Base-by-base conservation (phyloP, 2,113 vertebrate genomes). In the Gnathonemus longibarbis region DNA sequence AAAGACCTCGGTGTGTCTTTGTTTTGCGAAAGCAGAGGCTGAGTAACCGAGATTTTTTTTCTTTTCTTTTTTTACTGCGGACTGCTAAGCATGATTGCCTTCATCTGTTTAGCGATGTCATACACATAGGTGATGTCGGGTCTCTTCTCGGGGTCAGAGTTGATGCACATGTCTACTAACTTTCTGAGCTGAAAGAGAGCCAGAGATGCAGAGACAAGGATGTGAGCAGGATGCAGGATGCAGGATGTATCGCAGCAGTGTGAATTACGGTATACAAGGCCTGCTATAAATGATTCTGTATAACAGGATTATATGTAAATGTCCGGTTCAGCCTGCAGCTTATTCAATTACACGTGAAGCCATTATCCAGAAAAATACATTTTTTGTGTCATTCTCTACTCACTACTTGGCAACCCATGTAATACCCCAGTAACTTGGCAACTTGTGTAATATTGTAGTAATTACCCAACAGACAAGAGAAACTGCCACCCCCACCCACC, bases 131-230 rank as follows among this genome's bases (percentile, higher is more conserved):
- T 92, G 93, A 99, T 95, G 93, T 99, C 98, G 35, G 98, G 98
- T 93, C 98, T 97, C 96, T 97, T 98, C 96, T 99, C 98, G 0
- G 98, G 98, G 94, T 99, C 98, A 0, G 98, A 98, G 94, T 97
- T 99, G 96, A 99, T 99, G 96, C 98, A 99, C 94, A 97, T 97
- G 92, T 99, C 99, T 94, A 99, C 98, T 96, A 99, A 92, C 45
- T 98, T 98, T 90, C 98, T 97, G 90, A 99, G 96, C 98, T 99
- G 93, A 90, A 85, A 70, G 58, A 48, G 62, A 74, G 56, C 2
- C 27, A 66, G 58, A 70, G 17, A 13, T 7, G 66, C 35, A 46
- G 35, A 53, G 39, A 50, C 31, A 42, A 4, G 21, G 83, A 3
- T 2, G 15, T 46, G n/a, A 85, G 45, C 42, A 85, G 19, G 42